Base-by-base conservation (phyloP, 2,113 vertebrate species). In the Neotoma lepida region DNA sequence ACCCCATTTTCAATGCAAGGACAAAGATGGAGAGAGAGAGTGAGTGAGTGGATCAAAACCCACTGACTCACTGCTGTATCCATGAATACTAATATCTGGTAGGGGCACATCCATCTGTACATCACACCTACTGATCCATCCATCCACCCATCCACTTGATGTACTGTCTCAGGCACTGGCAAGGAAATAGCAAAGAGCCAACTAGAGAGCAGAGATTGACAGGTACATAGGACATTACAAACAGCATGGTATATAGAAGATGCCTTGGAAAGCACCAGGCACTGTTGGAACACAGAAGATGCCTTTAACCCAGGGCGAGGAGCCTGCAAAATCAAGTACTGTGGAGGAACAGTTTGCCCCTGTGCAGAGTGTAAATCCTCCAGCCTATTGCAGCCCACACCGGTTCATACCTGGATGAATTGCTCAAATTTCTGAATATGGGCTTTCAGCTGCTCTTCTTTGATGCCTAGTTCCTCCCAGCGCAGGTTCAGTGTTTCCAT, bases 391-490 rank as follows among this genome's bases (percentile, higher is more conserved):
- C 30, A n/a, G 56, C 22, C 20, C 41, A 26, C 28, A 17, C 10
- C 18, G 4, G 33, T 33, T 0, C 10, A 2, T 97, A 99, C 99
- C 98, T 99, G 98, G 4, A 98, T 95, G 88, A 98, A 98, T 0
- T 44, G 96, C 88, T 98, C 96, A 18, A 97, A 98, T 76, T 97
- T 97, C 66, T 97, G 46, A 70, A 98, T 96, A 15, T 98, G 95
- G 17, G 97, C 89, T 88, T 98, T 98, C 64, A 97, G 93, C 84
- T 98, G 96, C 20, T 97, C 90, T 6, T 98, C 96, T 87, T 98
- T 97, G 81, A 63, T 0, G 0, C 88, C 93, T 54, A 98, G 68
- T 4, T 98, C 97, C 26, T 97, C 97, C 97, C 97, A 98, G 6
- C 63, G 91, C 76, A 96, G 64, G 39, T 78, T 91, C 17, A 99